Base-by-base conservation (phyloP, 2,113 vertebrate species). In the Lamprologus speciosus region DNA sequence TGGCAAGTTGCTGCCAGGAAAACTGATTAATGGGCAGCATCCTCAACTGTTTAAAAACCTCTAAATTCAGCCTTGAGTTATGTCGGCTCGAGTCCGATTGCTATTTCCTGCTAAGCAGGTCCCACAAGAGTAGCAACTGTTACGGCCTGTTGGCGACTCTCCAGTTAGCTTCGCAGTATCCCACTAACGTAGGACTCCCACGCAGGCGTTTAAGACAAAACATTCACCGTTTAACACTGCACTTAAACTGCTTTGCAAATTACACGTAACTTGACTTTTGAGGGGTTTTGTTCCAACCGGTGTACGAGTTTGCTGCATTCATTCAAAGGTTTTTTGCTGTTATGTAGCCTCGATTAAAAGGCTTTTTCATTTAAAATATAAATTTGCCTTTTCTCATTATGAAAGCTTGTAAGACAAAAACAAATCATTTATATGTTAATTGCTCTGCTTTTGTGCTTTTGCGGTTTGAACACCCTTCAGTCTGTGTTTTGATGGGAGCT, bases 51-150 rank as follows among this genome's bases (percentile, higher is more conserved):
- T 47, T 75, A 28, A 47, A 47, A 75, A 51, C 2, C 16, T 78
- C 17, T 51, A 8, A 31, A 33, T 50, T n/a, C 45, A 78, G 26
- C 45, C 10, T 19, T n/a, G 45, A 78, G 26, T 78, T 33, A 33
- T 9, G 10, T 2, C 6, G 1, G 23, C 42, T 28, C 0, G 2
- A 31, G 9, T 31, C 73, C 0, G 45, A 51, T 31, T 78, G 26
- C 17, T 28, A 31, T 78, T 50, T 50, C n/a, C 3, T 78, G 16
- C 73, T 0, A 31, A 31, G 17, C 42, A 50, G 4, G 9, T 50
- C 70, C 45, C 16, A 78, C 14, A 0, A 50, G 3, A 45, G 16
- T 19, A 47, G 42, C 16, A 28, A 75, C 70, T 78, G 26, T 31
- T 10, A 1, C 9, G 4, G 26, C 16, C 9, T n/a, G 26, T 19